These are phyloP conservation scores for Cerastoderma edule DNA, from an alignment of 2,888 invertebrate genomes.

Conservation along the genomic window DNA sequence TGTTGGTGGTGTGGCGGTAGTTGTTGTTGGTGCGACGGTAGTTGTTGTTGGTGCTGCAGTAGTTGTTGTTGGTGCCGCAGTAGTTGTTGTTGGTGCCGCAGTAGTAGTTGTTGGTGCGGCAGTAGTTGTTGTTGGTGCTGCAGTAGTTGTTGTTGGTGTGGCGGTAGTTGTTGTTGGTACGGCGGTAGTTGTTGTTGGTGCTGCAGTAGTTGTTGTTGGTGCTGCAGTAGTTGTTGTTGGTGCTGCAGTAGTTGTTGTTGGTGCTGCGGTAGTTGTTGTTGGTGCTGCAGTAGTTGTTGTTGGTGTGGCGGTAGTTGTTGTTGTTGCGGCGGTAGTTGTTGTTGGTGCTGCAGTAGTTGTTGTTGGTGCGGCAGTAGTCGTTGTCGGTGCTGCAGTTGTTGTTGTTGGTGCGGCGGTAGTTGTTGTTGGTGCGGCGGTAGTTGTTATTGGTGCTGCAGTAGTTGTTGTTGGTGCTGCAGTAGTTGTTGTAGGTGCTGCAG, in stretches of 20 bases:
- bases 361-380: background rate
- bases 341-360: background rate
- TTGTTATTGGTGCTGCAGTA: background rate
- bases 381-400: background rate
- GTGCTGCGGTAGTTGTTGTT: background rate
- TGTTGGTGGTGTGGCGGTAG: background rate
- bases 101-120: background rate
- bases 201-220: background rate
- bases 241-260: background rate
- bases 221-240: background rate
- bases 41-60: background rate
- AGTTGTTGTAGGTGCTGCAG: background rate
- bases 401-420: background rate
- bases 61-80: background rate
- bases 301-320: background rate
- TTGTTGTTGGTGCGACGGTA: background rate
- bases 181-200: background rate
- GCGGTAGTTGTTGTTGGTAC: background rate
- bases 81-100: background rate
- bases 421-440: slow-evolving; percentile 7
- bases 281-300: background rate
- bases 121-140: background rate
- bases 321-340: background rate
- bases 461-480: background rate
- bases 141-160: background rate